Evolutionary conservation across 1,140 invertebrate genomes (phyloP).

Genomic region (Bombus pyrosoma): DNA sequence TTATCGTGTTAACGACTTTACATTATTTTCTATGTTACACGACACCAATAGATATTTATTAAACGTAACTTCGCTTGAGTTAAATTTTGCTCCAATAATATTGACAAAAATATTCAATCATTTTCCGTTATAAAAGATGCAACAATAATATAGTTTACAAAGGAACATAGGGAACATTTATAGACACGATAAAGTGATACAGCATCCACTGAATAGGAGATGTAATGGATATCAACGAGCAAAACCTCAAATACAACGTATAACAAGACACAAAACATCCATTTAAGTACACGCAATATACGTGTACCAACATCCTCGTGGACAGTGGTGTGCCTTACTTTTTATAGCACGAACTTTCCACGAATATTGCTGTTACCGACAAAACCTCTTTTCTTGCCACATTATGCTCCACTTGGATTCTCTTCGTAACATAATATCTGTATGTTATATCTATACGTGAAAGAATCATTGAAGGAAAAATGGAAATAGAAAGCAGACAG

Average conservation of each 20-base stretch:
- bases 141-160: neutral
- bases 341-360: neutral
- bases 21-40: neutral
- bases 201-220: neutral
- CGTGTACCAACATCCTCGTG: neutral
- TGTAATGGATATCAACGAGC: slow-evolving; percentile 19
- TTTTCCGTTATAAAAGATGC: too few relatives aligned
- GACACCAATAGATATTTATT: neutral
- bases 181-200: neutral
- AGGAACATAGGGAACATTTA: neutral
- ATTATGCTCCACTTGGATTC: too few relatives aligned
- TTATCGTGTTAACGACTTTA: neutral
- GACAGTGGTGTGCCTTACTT: neutral
- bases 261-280: neutral
- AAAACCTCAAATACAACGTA: slow-evolving; percentile 5
- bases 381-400: too few relatives aligned
- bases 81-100: neutral
- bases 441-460: too few relatives aligned
- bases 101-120: neutral
- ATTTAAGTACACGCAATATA: neutral
- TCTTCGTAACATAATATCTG: too few relatives aligned
- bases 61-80: neutral
- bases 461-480: too few relatives aligned
- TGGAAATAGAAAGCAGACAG: too few relatives aligned
- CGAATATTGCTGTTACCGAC: slow-evolving; percentile 2